phyloP scores from a whole-genome alignment of 1,140 invertebrate species.

The Aricia agestis region DNA sequence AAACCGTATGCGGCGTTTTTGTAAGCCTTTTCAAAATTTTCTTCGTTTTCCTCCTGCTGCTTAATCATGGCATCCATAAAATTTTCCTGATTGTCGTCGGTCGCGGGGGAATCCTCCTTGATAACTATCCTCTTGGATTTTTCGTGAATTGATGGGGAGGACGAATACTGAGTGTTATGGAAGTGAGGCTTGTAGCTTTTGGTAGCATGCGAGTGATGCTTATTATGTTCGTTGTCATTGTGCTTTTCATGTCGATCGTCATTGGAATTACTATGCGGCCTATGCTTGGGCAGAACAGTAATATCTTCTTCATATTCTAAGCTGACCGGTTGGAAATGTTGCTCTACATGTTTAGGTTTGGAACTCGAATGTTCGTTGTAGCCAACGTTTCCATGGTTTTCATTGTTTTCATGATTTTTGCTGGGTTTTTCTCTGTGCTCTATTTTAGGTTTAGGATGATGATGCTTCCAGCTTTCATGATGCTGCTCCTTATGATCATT shows the following conservation, averaged over 20 bases:
- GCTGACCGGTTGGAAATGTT: constrained; percentile 37
- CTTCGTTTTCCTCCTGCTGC: constrained; percentile 60
- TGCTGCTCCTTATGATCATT: constrained; percentile 21
- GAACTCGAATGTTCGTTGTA: background rate
- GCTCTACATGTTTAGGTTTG: constrained; percentile 19
- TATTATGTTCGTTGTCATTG: constrained; percentile 22
- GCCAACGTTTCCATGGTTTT: background rate
- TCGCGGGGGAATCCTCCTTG: constrained; percentile 56
- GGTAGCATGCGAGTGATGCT: constrained; percentile 14
- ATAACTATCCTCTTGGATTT: constrained; percentile 52
- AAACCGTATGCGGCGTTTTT: constrained; percentile 66
- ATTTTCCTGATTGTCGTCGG: constrained; percentile 44
- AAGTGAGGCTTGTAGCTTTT: constrained; percentile 28
- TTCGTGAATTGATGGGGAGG: constrained; percentile 41
- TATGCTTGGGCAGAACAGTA: constrained; percentile 37
- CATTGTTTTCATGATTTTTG: constrained; percentile 24
- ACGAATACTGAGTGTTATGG: constrained; percentile 29
- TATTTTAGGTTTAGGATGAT: constrained; percentile 24
- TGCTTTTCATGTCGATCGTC: constrained; percentile 25
- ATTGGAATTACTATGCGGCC: constrained; percentile 32
- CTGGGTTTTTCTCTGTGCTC: constrained; percentile 27
- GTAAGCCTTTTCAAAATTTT: constrained; percentile 69
- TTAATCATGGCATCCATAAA: constrained; percentile 49
- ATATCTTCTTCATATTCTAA: constrained; percentile 55
- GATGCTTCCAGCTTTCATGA: constrained; percentile 23